A percentile compares a stretch with the other conserved stretches of the same genome.
phyloP scores from a whole-genome alignment of 2,888 invertebrate species.

The Flexamia atlantica region DNA sequence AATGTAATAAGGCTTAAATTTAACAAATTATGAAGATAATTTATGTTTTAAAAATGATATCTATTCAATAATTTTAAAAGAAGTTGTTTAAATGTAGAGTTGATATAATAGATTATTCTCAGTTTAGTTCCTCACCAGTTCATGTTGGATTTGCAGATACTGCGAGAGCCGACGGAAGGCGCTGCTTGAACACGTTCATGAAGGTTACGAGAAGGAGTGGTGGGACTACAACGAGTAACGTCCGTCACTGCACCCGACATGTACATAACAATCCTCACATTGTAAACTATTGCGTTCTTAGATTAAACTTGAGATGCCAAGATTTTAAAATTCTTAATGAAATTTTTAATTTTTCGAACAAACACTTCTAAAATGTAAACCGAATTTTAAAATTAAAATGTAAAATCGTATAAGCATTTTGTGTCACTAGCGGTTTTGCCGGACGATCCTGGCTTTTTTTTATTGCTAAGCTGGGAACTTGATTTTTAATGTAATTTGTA shows the following conservation, averaged over 20 bases:
- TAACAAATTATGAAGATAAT: no score
- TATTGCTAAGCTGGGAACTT: background rate
- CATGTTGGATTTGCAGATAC: conserved; percentile 16
- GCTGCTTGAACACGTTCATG: conserved; percentile 97
- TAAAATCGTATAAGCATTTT: background rate
- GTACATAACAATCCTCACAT: conserved; percentile 37
- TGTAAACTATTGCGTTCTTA: conserved; percentile 41
- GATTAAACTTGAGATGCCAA: conserved; percentile 50
- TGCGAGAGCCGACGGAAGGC: conserved; percentile 93
- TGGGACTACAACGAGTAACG: conserved; percentile 87
- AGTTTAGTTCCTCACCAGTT: no score
- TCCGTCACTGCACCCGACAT: background rate
- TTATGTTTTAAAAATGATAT: no score
- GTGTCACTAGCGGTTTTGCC: background rate
- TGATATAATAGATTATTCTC: no score
- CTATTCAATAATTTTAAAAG: no score
- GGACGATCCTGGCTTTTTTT: background rate
- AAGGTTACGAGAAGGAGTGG: conserved; percentile 99
- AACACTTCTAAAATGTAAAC: conserved; percentile 6
- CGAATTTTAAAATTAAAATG: conserved; percentile 28
- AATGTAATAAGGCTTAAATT: no score
- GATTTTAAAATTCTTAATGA: conserved; percentile 35
- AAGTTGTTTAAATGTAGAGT: no score
- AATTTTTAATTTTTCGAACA: background rate
- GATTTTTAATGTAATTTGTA: background rate